Evolutionary conservation across 2,113 vertebrate species (phyloP), one percentile per base, ranked within the genome.

Genomic region (Rhynchomys soricoides): DNA sequence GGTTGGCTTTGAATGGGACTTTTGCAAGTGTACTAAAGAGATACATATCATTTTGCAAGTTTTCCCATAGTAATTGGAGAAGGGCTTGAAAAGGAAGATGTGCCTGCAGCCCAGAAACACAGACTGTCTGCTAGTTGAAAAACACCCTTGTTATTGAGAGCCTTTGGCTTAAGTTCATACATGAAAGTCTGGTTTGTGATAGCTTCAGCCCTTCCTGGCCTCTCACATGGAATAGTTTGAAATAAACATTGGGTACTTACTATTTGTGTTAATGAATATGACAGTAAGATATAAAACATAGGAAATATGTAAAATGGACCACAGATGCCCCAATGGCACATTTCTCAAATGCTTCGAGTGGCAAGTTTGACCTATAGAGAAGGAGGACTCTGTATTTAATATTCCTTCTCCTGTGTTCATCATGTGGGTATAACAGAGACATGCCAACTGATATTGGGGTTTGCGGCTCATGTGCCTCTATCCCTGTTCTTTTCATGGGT

Each of bases 221-320:
- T 91, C 52, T 59, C 62, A 75, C n/a, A 66, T 21, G 40, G 74
- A 75, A 75, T 88, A 24, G 79, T 83, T 90, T 59, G 45, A 87
- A 79, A 91, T 71, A 90, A 88, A 90, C 5, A 37, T 81, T 43
- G 34, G 7, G 71, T 86, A 40, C 37, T 83, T 57, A 37, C 48
- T 86, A 45, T 52, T n/a, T 94, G 8, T 52, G 50, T 10, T 52
- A 90, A 88, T 90, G 81, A 92, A 62, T 95, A 59, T 71, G 74
- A 74, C 71, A 59, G 40, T 55, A 90, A 78, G 66, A 37, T 55
- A 45, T 26, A 16, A 78, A 81, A 29, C 48, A 93, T 17, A 34
- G 50, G n/a, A 64, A 91, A 82, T 66, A 87, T 34, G n/a, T 87
- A 73, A 87, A 96, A 85, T 19, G 68, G 45, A 74, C 13, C 22